These are phyloP conservation scores for Semotilus atromaculatus DNA, from an alignment of 2,797 vertebrate species.

Conservation along the genomic window DNA sequence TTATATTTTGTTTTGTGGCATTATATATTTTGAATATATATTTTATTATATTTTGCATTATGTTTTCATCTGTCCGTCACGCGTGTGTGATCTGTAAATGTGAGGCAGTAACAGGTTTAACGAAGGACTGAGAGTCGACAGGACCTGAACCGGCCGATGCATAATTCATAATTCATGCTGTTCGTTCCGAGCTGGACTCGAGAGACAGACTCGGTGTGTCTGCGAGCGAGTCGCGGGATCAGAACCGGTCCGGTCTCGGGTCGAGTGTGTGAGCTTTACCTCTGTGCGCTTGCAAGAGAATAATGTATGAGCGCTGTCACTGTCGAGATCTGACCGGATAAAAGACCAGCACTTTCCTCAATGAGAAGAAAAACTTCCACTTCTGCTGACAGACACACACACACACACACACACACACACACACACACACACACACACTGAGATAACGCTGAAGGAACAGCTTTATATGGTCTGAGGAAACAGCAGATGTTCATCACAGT, in stretches of 20 bases:
- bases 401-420: no score
- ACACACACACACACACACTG: no score
- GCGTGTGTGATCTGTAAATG: neutral
- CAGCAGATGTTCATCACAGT: no score
- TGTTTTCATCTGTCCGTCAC: constrained; percentile 31
- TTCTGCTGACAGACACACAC: neutral
- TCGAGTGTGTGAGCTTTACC: constrained; percentile 30
- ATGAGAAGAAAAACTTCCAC: neutral
- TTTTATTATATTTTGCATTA: no score
- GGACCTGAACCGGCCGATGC: constrained; percentile 50
- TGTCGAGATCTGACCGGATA: constrained; percentile 47
- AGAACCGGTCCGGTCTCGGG: constrained; percentile 29
- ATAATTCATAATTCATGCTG: constrained; percentile 79
- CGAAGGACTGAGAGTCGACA: neutral
- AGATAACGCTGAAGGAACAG: neutral
- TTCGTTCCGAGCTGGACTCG: constrained; percentile 74
- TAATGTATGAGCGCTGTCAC: constrained; percentile 59
- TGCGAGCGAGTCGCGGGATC: constrained; percentile 61
- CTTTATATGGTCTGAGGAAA: no score
- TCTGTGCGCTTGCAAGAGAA: constrained; percentile 40
- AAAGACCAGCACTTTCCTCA: constrained; percentile 50
- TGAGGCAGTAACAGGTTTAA: neutral
- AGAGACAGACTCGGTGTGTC: constrained; percentile 57
- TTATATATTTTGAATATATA: no score
- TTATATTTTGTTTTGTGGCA: no score